A percentile compares a stretch with the other conserved stretches of the same genome.
Conservation (phyloP, 1,140 invertebrate genomes). For the Musca vetustissima region DNA sequence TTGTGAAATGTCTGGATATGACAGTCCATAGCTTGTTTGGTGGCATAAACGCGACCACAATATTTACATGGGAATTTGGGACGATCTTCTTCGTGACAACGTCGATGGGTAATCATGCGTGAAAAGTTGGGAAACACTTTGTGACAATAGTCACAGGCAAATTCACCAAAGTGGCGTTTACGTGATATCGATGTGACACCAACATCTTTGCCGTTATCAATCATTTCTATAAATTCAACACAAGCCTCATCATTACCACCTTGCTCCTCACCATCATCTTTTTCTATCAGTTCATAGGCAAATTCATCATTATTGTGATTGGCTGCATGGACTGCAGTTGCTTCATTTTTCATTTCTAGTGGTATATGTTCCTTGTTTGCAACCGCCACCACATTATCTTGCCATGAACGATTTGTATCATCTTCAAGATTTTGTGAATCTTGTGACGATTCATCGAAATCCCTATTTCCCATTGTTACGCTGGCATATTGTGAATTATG, state of each 20-base stretch:
- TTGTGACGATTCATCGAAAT: neutral
- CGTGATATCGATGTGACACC: neutral
- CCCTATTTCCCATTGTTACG: neutral
- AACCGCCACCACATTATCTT: slow-evolving; percentile 15
- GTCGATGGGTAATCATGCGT: slow-evolving; percentile 37
- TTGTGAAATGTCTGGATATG: slow-evolving; percentile 35
- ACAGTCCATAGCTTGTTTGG: slow-evolving; percentile 35
- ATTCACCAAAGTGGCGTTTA: slow-evolving; percentile 26
- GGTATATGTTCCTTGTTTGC: slow-evolving; percentile 22
- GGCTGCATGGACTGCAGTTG: neutral
- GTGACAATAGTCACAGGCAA: slow-evolving; percentile 33
- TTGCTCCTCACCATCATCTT: neutral
- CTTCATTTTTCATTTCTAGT: neutral
- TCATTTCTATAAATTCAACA: neutral
- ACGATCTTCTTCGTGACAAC: slow-evolving; percentile 33
- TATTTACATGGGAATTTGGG: slow-evolving; percentile 32
- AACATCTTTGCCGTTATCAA: neutral
- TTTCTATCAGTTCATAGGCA: neutral
- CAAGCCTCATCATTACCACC: neutral
- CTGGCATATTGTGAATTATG: no score
- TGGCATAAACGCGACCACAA: slow-evolving; percentile 35
- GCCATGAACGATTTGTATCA: slow-evolving; percentile 2
- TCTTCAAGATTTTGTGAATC: neutral
- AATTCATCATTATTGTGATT: neutral
- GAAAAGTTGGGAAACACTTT: slow-evolving; percentile 36